Base-by-base conservation (phyloP, 2,888 invertebrate species). In the Chaitophorus viminalis region DNA sequence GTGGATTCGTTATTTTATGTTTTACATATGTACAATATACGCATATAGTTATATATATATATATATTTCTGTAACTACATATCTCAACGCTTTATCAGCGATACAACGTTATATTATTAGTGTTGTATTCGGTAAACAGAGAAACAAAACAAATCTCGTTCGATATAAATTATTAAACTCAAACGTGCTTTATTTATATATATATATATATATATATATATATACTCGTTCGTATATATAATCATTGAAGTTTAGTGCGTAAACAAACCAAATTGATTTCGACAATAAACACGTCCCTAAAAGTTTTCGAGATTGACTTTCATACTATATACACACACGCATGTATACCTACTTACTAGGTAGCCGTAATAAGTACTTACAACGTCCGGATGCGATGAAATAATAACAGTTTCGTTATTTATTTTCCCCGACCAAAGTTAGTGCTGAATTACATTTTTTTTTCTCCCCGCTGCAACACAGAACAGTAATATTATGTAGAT, bases 1-100 rank as follows among this genome's bases (percentile, higher is more conserved):
- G 78, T 65, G 36, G n/a, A 72, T 86, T 86, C 70, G 70, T 54
- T 78, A 86, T 29, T 78, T 68, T 70, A 78, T 70, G 52, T 25
- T 68, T 11, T 68, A 68, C 68, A 68, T 17, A 25, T n/a, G 68
- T 60, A 60, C 25, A 25, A 25, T 25, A 60, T 21, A 25, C 60
- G 1, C 25, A 21, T 60, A 25, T 60, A 60, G 29, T 2, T 25
- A 11, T 25, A n/a, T 3, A 8, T 21, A n/a, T n/a, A 9, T 31
- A 25, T 74, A 25, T 36, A 36, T n/a, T 31, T 25, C 11, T 54
- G 46, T 33, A 31, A 52, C 52, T 36, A 54, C n/a, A n/a, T 65
- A 81, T 75, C 54, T 25, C 6, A 75, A 60, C 74, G n/a, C 8
- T 39, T 29, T 60, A 60, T 83, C 74, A 54, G n/a, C 52, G 4